phyloP scores from a whole-genome alignment of 2,113 vertebrate genomes.

The Raja brachyura region DNA sequence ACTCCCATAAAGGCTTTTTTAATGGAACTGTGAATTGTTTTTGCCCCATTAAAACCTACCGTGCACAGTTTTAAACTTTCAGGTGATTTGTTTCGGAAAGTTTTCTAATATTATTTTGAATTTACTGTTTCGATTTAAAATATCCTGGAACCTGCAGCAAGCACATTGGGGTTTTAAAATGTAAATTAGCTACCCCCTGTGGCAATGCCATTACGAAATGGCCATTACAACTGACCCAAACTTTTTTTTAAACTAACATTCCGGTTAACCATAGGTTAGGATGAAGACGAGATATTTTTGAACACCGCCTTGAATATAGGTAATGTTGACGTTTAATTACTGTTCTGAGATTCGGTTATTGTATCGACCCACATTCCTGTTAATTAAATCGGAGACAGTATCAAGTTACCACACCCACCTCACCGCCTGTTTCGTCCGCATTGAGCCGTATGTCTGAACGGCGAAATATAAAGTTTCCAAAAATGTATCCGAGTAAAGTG shows the following conservation, averaged over 20 bases:
- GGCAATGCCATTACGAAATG: conserved; percentile 19
- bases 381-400: conserved; percentile 12
- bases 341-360: conserved; percentile 2
- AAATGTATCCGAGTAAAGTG: background rate
- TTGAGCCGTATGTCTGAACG: background rate
- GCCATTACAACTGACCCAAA: conserved; percentile 24
- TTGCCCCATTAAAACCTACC: background rate
- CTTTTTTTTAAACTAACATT: background rate
- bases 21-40: background rate
- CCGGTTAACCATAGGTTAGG: conserved; percentile 5
- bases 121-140: background rate
- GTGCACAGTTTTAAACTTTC: background rate
- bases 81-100: conserved; percentile 4
- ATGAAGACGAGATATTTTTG: conserved; percentile 19
- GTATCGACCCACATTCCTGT: background rate
- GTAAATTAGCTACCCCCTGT: conserved; percentile 22
- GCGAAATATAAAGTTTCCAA: background rate
- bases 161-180: conserved; percentile 22
- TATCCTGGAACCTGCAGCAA: background rate
- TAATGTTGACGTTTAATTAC: background rate
- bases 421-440: background rate
- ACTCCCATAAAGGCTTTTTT: background rate
- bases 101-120: background rate
- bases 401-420: background rate
- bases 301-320: background rate